phyloP scores from a whole-genome alignment of 2,888 invertebrate genomes.

The Eugnorisma glareosa region DNA sequence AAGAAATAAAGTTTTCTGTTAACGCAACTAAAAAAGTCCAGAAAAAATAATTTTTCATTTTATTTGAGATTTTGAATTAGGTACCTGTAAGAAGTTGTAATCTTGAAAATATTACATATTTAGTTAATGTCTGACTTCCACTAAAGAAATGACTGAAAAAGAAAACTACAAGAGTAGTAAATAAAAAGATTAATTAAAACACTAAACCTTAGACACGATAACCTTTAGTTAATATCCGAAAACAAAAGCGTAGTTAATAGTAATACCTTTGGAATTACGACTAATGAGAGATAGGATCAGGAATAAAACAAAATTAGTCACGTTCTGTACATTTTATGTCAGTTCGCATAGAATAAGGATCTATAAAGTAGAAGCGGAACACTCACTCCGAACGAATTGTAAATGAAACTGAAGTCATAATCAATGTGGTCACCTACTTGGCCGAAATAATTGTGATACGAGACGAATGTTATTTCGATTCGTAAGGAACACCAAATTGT shows the following conservation, averaged over 20 bases:
- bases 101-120: not conserved
- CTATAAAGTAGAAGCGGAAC: not conserved
- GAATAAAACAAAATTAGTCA: slow-evolving; percentile 60
- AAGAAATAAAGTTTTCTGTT: not conserved
- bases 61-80: not conserved
- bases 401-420: not conserved
- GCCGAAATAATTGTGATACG: not conserved
- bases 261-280: slow-evolving; percentile 49
- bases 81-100: not conserved
- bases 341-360: slow-evolving; percentile 19
- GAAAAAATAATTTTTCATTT: not conserved
- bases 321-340: slow-evolving; percentile 53
- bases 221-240: slow-evolving; percentile 16
- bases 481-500: not conserved
- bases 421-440: not conserved
- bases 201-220: not conserved
- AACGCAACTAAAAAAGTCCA: not conserved
- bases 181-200: slow-evolving; percentile 14
- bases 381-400: not conserved
- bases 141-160: not conserved
- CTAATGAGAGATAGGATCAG: slow-evolving; percentile 55
- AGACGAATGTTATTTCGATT: not conserved
- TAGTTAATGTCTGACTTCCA: not conserved
- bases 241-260: slow-evolving; percentile 31
- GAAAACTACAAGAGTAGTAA: not conserved